These are phyloP conservation scores for Enteromius thamalakanensis DNA, from an alignment of 2,797 vertebrate genomes.

Conservation along the genomic window DNA sequence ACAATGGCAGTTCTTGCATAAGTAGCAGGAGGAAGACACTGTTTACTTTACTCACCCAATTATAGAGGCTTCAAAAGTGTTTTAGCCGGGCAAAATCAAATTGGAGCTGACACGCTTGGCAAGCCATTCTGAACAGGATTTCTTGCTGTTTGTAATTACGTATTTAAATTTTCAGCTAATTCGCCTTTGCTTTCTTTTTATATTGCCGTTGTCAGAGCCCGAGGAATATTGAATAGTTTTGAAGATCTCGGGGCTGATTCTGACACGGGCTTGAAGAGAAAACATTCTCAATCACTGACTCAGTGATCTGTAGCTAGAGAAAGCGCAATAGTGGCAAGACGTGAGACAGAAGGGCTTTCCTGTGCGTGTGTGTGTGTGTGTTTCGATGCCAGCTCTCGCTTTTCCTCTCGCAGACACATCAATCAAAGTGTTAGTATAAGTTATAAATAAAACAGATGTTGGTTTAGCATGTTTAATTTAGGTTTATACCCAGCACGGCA, in stretches of 20 bases:
- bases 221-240: slow-evolving; percentile 59
- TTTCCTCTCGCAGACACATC: slow-evolving; percentile 30
- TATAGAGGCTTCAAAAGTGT: slow-evolving; percentile 82
- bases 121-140: slow-evolving; percentile 82
- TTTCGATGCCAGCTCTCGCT: slow-evolving; percentile 9
- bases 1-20: slow-evolving; percentile 85
- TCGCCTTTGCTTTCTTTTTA: slow-evolving; percentile 53
- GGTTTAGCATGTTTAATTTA: slow-evolving; percentile 46
- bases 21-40: slow-evolving; percentile 72
- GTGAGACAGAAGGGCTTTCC: slow-evolving; percentile 25
- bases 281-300: slow-evolving; percentile 56
- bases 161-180: slow-evolving; percentile 75
- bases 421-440: slow-evolving; percentile 30
- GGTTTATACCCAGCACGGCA: slow-evolving; percentile 52
- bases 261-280: slow-evolving; percentile 54
- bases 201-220: slow-evolving; percentile 52
- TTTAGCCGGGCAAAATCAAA: slow-evolving; percentile 82
- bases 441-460: slow-evolving; percentile 51
- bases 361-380: not conserved
- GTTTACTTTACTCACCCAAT: slow-evolving; percentile 73
- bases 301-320: slow-evolving; percentile 56
- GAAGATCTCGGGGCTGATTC: slow-evolving; percentile 58
- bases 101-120: slow-evolving; percentile 84
- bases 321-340: slow-evolving; percentile 44
- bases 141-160: slow-evolving; percentile 83